Evolutionary conservation across 2,797 vertebrate species (phyloP).

Genomic region (Emydoidea blandingii): DNA sequence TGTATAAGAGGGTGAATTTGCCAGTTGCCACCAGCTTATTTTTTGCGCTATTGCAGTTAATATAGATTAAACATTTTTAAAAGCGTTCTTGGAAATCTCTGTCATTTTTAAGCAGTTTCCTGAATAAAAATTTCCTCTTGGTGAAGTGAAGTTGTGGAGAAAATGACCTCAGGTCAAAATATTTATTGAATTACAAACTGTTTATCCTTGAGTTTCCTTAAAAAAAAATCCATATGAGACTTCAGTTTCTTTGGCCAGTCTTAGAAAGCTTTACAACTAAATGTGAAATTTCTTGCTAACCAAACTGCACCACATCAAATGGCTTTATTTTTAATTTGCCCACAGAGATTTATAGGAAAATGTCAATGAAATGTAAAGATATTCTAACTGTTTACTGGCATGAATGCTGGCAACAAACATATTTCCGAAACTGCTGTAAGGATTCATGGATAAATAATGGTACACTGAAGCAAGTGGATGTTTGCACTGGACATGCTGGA

Average conservation of each 20-base stretch:
- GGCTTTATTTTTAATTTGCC: constrained; percentile 43
- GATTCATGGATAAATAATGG: not conserved
- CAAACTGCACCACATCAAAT: constrained; percentile 45
- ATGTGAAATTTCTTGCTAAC: constrained; percentile 41
- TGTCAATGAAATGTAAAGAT: constrained; percentile 2
- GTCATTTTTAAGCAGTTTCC: constrained; percentile 50
- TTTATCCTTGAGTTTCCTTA: constrained; percentile 53
- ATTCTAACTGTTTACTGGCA: not conserved
- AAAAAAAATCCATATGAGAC: constrained; percentile 19
- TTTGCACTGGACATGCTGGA: not conserved
- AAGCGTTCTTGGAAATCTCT: constrained; percentile 37
- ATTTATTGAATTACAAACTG: constrained; percentile 53
- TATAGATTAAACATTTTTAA: constrained; percentile 57
- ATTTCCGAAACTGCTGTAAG: constrained; percentile 14
- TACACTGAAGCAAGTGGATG: not conserved
- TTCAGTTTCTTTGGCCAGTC: constrained; percentile 16
- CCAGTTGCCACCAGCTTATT: constrained; percentile 47
- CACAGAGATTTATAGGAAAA: constrained; percentile 21
- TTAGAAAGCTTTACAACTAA: constrained; percentile 36
- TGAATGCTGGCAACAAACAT: not conserved
- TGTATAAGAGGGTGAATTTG: constrained; percentile 49
- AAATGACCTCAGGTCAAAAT: constrained; percentile 24
- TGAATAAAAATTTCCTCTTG: constrained; percentile 3
- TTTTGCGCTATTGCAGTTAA: constrained; percentile 57
- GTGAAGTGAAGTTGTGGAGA: not conserved